Percentiles rank a stretch among this genome's conserved stretches.
Evolutionary conservation across 2,888 invertebrate genomes (phyloP).

Genomic region (Epicampocera succincta): DNA sequence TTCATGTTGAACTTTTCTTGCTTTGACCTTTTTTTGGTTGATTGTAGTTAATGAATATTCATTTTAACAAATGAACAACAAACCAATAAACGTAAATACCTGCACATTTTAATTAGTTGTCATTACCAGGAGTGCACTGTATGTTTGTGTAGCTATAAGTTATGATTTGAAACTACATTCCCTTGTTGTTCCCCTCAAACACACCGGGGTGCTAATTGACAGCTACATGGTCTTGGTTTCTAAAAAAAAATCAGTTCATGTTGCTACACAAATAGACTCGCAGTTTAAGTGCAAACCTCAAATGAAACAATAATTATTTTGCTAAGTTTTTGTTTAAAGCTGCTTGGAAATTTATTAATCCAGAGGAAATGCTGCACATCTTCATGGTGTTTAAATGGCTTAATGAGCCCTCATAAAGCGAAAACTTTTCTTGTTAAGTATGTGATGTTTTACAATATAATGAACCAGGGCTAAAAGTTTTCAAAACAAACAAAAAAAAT

Average conservation of each 20-base stretch:
- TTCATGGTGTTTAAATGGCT: slow-evolving; percentile 49
- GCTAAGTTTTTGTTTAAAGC: slow-evolving; percentile 22
- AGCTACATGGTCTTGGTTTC: too few species aligned
- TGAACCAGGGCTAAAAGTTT: slow-evolving; percentile 30
- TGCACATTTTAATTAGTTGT: too few species aligned
- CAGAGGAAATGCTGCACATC: slow-evolving; percentile 49
- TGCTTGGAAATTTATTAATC: slow-evolving; percentile 5
- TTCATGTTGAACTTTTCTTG: too few species aligned
- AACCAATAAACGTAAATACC: too few species aligned
- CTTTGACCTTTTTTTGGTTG: too few species aligned
- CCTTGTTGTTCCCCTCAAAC: not conserved
- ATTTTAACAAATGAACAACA: too few species aligned
- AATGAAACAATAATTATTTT: not conserved
- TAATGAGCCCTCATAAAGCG: slow-evolving; percentile 32
- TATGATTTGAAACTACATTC: slow-evolving; percentile 21
- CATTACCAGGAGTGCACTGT: too few species aligned
- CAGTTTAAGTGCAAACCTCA: slow-evolving; percentile 29
- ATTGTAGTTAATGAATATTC: too few species aligned
- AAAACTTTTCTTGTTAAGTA: slow-evolving; percentile 36
- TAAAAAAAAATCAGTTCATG: not conserved
- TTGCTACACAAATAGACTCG: not conserved
- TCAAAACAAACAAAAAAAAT: not conserved
- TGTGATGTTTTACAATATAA: slow-evolving; percentile 12
- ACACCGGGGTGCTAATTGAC: not conserved
- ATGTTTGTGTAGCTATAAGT: not conserved